Evolutionary conservation across 2,888 invertebrate genomes (phyloP), one percentile per base, ranked within the genome.

Genomic region (Operophtera brumata): DNA sequence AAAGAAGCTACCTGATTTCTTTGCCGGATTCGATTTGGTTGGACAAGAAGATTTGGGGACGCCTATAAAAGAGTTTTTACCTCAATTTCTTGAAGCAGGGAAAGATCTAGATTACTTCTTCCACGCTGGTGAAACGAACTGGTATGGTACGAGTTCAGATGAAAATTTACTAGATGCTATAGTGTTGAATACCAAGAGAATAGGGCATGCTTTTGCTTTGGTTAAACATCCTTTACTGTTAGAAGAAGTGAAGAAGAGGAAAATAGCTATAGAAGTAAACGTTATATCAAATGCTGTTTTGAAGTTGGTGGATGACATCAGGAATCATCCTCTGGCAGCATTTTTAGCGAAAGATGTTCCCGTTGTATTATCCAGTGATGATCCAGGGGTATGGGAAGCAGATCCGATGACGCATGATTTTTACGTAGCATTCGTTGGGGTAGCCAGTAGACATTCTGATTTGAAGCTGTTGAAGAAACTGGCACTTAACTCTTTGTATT

Each of bases 1-100:
- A 71, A 72, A 66, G 0, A 71, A 73, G 36, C 91, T 92, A 67
- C 95, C 95, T 0, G 86, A 92, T 54, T 94, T 95, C 63, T 78
- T 96, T n/a, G 94, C 93, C 10, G 96, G 96, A 9, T 95, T 96
- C 61, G 96, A 96, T 85, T 87, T 96, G 54, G 95, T 96, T 0
- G 96, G 96, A 0, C 95, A 95, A 70, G 96, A 96, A 80, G 96
- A 96, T 69, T 80, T 91, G 50, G 95, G 95, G 0, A 72, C 81
- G 14, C 93, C 94, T 0, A 79, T 94, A 0, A 80, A 88, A 34
- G 85, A 92, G 1, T 94, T 93, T 65, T 73, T 92, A 0, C 79
- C 92, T 0, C 83, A 92, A 59, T 70, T 96, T 5, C 69, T 89
- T 7, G 70, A 83, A 37, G 75, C 90, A 11, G 78, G 89, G 0